A percentile compares a stretch with the other conserved stretches of the same genome.
phyloP scores from a whole-genome alignment of 2,113 vertebrate species.

The Dunckerocampus dactyliophorus region DNA sequence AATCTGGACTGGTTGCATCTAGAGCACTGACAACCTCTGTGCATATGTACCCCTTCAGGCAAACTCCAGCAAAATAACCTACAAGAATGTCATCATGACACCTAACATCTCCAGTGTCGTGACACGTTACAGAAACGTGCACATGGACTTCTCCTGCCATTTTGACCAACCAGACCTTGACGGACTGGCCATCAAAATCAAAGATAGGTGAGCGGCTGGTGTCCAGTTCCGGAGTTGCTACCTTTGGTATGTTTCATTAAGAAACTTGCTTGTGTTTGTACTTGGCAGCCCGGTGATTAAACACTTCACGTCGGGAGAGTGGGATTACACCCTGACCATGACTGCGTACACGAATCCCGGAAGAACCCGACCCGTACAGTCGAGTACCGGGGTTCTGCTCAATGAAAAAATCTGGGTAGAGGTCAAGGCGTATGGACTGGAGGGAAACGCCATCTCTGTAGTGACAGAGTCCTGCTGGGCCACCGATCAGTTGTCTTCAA shows the following conservation, averaged over 20 bases:
- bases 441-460: not conserved
- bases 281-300: conserved; percentile 16
- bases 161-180: conserved; percentile 11
- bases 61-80: conserved; percentile 20
- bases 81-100: conserved; percentile 24
- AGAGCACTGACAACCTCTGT: not conserved
- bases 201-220: conserved; percentile 11
- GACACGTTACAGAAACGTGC: not conserved
- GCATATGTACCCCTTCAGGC: not conserved
- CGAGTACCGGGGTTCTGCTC: not conserved
- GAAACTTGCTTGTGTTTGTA: not conserved
- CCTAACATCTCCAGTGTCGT: conserved; percentile 5
- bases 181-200: not conserved
- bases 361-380: not conserved
- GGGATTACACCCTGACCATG: conserved; percentile 29
- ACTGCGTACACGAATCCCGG: not conserved
- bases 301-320: conserved; percentile 14
- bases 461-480: conserved; percentile 34
- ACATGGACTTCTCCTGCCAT: conserved; percentile 27
- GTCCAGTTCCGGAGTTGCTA: not conserved
- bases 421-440: conserved; percentile 4
- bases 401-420: conserved; percentile 25
- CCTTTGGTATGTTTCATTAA: not conserved
- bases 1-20: not conserved
- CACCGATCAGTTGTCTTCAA: conserved; percentile 4